Percentiles rank a stretch among this genome's conserved stretches.
Conservation (phyloP, 2,888 invertebrate genomes). For the Eupithecia centaureata region DNA sequence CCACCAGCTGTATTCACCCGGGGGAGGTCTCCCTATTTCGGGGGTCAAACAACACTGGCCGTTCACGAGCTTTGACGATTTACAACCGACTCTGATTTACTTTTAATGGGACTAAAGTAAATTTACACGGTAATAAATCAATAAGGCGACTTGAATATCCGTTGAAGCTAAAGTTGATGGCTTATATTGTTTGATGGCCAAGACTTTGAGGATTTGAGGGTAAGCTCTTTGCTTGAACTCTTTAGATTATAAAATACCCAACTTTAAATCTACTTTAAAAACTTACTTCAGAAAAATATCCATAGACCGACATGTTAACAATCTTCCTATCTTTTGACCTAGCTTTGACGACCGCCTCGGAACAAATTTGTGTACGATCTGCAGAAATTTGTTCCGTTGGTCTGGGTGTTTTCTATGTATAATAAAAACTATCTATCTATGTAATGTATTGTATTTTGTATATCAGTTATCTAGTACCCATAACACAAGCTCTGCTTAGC, state of each 20-base stretch:
- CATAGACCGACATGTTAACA: neutral
- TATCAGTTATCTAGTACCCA: too few relatives aligned
- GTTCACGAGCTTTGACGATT: slow-evolving; percentile 63
- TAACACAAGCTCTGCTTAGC: too few relatives aligned
- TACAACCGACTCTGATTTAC: slow-evolving; percentile 68
- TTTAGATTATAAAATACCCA: neutral
- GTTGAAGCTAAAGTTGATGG: slow-evolving; percentile 34
- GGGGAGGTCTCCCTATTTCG: slow-evolving; percentile 22
- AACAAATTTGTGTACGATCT: too few relatives aligned
- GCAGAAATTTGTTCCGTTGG: too few relatives aligned
- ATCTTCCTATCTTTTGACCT: too few relatives aligned
- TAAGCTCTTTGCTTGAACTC: slow-evolving; percentile 8
- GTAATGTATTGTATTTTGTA: too few relatives aligned
- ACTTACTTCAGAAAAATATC: neutral
- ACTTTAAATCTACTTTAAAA: too few relatives aligned
- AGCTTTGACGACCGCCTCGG: too few relatives aligned
- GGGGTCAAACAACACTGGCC: slow-evolving; percentile 43
- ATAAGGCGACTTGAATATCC: slow-evolving; percentile 52
- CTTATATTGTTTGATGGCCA: slow-evolving; percentile 33
- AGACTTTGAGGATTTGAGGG: slow-evolving; percentile 23
- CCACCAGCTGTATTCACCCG: neutral
- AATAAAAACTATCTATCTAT: too few relatives aligned
- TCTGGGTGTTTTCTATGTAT: too few relatives aligned
- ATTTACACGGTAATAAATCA: slow-evolving; percentile 71
- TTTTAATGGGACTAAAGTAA: slow-evolving; percentile 66